Evolutionary conservation across 2,888 invertebrate genomes (phyloP), one percentile per base, ranked within the genome.

Genomic region (Leptinotarsa rubiginosa): DNA sequence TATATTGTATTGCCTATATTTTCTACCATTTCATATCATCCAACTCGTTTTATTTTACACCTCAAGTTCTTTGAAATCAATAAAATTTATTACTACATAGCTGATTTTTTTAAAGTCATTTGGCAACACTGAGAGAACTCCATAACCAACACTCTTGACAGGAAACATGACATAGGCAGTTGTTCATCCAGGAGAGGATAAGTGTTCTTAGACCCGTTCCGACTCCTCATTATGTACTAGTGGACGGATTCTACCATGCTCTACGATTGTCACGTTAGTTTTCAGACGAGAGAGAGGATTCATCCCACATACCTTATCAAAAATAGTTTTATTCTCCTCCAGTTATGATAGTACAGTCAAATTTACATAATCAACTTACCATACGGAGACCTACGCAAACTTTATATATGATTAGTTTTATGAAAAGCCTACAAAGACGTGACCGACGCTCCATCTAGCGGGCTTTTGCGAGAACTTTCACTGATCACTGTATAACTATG

Each of bases 221-320:
- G 25, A 18, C 20, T 67, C 67, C 25, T 50, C 25, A 13, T 13
- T 13, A 12, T 22, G 15, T 22, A 56, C 22, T n/a, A 50, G 16
- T n/a, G 4, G 2, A 67, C 25, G 49, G 22, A 25, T n/a, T 52
- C 16, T 25, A 49, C 25, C 68, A 54, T 52, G 52, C 41, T 54
- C 31, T 22, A 54, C n/a, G 59, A 3, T 56, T 22, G 5, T 7
- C n/a, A 47, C 49, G 16, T 70, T 65, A 70, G 64, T 25, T 31
- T 50, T 49, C 41, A 77, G 54, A 80, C 81, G 81, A 83, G 81
- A 83, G 83, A 83, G 81, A 83, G 84, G 83, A 81, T 83, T 81
- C 81, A 81, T 82, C 83, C 84, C 81, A 83, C 82, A 84, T 83
- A 83, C 81, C 82, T 83, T 79, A 73, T 78, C 78, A 52, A 79